phyloP scores from a whole-genome alignment of 2,797 vertebrate genomes.

The Lepilemur septentrionalis region DNA sequence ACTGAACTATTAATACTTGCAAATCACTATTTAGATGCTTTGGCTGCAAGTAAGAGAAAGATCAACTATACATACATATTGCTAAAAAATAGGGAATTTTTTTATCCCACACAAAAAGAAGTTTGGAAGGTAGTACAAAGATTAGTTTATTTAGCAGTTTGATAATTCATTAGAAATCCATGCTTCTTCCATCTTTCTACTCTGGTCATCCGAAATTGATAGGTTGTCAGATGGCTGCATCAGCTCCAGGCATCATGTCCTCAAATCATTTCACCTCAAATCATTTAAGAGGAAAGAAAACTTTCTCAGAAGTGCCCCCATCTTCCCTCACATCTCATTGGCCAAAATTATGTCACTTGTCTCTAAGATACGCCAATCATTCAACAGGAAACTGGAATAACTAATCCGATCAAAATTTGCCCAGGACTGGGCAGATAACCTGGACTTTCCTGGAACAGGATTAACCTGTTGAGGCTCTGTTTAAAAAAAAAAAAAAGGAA shows the following conservation, averaged over 20 bases:
- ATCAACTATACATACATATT: neutral
- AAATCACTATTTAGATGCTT: neutral
- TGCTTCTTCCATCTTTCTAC: neutral
- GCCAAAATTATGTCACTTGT: neutral
- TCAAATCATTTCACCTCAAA: neutral
- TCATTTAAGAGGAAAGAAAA: constrained; percentile 9
- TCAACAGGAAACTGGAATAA: neutral
- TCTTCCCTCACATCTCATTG: neutral
- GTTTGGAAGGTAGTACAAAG: neutral
- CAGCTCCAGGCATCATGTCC: neutral
- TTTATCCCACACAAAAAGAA: neutral
- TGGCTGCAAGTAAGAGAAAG: neutral
- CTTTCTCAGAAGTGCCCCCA: neutral
- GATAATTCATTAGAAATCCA: constrained; percentile 13
- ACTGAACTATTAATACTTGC: neutral
- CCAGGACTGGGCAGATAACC: neutral
- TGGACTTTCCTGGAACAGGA: neutral
- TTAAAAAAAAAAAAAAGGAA: neutral
- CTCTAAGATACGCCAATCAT: neutral
- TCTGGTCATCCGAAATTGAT: neutral
- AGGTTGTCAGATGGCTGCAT: neutral
- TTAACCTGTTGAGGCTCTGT: neutral
- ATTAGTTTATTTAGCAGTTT: neutral
- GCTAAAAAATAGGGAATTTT: neutral
- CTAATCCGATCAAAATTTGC: neutral